These are phyloP conservation scores for Himalopsyche phryganea DNA, from an alignment of 1,140 invertebrate genomes.

Conservation along the genomic window DNA sequence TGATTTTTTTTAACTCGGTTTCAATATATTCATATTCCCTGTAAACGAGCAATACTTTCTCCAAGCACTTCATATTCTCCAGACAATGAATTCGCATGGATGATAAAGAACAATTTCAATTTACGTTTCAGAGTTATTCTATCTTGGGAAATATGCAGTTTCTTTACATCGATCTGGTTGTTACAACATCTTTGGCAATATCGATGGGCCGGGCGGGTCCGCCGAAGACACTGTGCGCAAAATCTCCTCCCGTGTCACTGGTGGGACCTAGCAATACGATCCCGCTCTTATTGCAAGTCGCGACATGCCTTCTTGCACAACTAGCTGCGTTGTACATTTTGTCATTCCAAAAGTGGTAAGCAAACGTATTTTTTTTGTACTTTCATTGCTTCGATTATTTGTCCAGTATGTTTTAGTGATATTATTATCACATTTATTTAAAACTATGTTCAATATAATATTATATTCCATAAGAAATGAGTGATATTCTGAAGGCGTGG, in stretches of 20 bases:
- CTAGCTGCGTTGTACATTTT: slow-evolving; percentile 48
- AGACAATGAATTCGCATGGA: too few relatives aligned
- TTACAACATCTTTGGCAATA: slow-evolving; percentile 76
- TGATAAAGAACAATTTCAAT: too few relatives aligned
- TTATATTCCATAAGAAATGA: too few relatives aligned
- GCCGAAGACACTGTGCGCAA: slow-evolving; percentile 57
- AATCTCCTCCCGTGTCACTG: slow-evolving; percentile 59
- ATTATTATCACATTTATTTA: too few relatives aligned
- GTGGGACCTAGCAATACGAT: slow-evolving; percentile 56
- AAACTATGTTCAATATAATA: too few relatives aligned
- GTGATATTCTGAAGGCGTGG: too few relatives aligned
- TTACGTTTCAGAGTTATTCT: slow-evolving; percentile 58
- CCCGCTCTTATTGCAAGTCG: slow-evolving; percentile 57
- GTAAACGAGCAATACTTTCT: too few relatives aligned
- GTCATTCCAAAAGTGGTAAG: slow-evolving; percentile 51
- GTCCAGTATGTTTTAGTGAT: too few relatives aligned
- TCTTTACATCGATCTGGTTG: slow-evolving; percentile 80
- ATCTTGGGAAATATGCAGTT: slow-evolving; percentile 79
- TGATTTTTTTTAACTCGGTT: too few relatives aligned
- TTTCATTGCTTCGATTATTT: too few relatives aligned
- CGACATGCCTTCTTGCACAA: slow-evolving; percentile 49
- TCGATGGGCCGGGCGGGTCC: slow-evolving; percentile 70
- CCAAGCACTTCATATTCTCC: too few relatives aligned
- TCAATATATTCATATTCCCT: too few relatives aligned
- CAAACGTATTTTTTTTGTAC: not conserved